phyloP scores from a whole-genome alignment of 1,140 invertebrate species.

The Pinna nobilis region DNA sequence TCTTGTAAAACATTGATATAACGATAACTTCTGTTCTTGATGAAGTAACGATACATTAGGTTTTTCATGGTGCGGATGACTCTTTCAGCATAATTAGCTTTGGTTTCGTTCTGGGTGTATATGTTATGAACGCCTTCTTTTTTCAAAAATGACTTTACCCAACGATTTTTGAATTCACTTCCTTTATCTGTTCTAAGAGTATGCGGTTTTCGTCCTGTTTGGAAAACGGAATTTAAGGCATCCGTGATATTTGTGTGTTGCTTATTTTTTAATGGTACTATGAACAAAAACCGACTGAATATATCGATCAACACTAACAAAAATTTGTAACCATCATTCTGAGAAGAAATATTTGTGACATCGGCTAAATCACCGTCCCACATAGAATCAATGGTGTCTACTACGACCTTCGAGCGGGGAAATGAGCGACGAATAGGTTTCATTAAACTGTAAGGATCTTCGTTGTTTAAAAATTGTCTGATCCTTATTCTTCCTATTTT shows the following conservation, averaged over 20 bases:
- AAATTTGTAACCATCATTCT: constrained; percentile 21
- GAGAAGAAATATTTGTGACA: constrained; percentile 2
- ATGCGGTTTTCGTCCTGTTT: constrained; percentile 10
- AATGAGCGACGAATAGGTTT: constrained; percentile 17
- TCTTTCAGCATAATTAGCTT: constrained; percentile 32
- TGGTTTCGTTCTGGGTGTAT: constrained; percentile 26
- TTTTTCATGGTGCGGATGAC: constrained; percentile 18
- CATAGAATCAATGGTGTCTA: constrained; percentile 17
- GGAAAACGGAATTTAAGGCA: constrained; percentile 17
- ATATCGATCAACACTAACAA: constrained; percentile 33
- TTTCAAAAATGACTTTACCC: constrained; percentile 20
- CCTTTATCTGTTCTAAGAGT: constrained; percentile 27
- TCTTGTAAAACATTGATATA: constrained; percentile 29
- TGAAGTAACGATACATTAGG: constrained; percentile 26
- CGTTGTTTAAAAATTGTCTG: constrained; percentile 7
- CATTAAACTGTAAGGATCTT: constrained; percentile 15
- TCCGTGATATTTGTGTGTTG: constrained; percentile 9
- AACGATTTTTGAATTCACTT: constrained; percentile 32
- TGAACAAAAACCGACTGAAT: constrained; percentile 17
- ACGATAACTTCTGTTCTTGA: constrained; percentile 23
- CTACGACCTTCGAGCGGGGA: constrained; percentile 10
- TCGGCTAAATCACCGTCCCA: constrained; percentile 30
- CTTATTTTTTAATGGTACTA: constrained; percentile 20
- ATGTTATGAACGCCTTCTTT: constrained; percentile 1
- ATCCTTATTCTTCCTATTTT: constrained; percentile 23